These are phyloP conservation scores for cattle (Bos taurus) DNA, from an alignment of 2,113 vertebrate genomes.

Conservation along the genomic window DNA sequence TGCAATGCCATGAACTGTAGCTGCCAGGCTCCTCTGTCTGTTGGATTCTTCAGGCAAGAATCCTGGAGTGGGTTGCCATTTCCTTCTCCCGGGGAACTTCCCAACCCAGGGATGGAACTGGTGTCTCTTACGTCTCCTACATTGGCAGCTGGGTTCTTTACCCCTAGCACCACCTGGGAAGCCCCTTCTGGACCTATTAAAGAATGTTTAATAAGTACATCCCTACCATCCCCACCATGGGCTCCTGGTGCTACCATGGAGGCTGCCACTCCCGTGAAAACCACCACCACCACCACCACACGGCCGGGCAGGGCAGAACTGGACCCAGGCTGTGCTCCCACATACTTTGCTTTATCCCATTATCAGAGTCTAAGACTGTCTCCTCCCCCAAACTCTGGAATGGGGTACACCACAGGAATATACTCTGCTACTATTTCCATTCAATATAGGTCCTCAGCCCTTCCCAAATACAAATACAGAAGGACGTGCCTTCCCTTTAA, in stretches of 20 bases:
- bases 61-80: neutral
- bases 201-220: neutral
- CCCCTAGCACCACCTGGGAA: neutral
- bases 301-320: neutral
- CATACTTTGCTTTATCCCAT: neutral
- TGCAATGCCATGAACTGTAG: neutral
- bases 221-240: rapidly evolving
- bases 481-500: neutral
- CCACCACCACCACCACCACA: too few species aligned
- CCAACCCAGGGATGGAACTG: neutral
- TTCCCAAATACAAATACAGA: neutral
- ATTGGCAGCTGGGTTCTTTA: neutral
- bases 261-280: neutral
- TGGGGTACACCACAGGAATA: neutral
- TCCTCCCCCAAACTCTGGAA: neutral
- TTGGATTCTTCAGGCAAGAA: neutral
- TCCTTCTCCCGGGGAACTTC: neutral
- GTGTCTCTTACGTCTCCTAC: neutral
- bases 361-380: neutral
- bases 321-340: neutral
- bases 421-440: neutral
- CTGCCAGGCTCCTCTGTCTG: neutral
- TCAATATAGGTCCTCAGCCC: neutral
- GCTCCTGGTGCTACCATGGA: neutral
- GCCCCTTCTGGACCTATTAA: neutral